phyloP scores from a whole-genome alignment of 2,888 invertebrate genomes.

The Tinea trinotella region DNA sequence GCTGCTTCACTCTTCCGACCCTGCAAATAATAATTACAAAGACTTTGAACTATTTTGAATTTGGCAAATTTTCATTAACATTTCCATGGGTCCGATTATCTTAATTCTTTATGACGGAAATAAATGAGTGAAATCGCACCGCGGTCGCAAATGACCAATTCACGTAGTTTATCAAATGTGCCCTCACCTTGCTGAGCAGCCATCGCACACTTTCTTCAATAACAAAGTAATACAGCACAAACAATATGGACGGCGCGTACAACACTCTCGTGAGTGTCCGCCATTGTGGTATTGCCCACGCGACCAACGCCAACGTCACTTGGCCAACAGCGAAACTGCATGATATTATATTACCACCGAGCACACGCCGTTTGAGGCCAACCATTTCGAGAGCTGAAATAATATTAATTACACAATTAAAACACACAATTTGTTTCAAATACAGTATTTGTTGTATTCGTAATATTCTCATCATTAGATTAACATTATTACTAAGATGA shows the following conservation, averaged over 20 bases:
- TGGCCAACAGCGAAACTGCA: constrained; percentile 78
- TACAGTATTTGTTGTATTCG: background rate
- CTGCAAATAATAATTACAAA: no score
- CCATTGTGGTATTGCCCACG: constrained; percentile 79
- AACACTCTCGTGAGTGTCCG: constrained; percentile 71
- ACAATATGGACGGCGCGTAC: constrained; percentile 75
- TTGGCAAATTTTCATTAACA: no score
- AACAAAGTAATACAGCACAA: constrained; percentile 74
- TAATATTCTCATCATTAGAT: background rate
- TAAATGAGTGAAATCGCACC: no score
- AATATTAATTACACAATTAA: constrained; percentile 6
- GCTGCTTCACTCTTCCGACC: constrained; percentile 60
- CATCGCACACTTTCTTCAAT: constrained; percentile 79
- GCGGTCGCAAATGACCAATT: no score
- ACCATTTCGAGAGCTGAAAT: constrained; percentile 78
- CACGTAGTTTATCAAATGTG: no score
- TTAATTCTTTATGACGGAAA: no score
- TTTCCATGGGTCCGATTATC: no score
- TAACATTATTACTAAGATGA: background rate
- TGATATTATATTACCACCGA: constrained; percentile 77
- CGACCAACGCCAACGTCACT: constrained; percentile 72
- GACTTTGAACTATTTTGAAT: no score
- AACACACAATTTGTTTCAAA: no score
- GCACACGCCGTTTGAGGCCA: constrained; percentile 75
- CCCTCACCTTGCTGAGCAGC: constrained; percentile 75